Evolutionary conservation across 2,797 vertebrate genomes (phyloP).

Genomic region (Tapirus indicus): DNA sequence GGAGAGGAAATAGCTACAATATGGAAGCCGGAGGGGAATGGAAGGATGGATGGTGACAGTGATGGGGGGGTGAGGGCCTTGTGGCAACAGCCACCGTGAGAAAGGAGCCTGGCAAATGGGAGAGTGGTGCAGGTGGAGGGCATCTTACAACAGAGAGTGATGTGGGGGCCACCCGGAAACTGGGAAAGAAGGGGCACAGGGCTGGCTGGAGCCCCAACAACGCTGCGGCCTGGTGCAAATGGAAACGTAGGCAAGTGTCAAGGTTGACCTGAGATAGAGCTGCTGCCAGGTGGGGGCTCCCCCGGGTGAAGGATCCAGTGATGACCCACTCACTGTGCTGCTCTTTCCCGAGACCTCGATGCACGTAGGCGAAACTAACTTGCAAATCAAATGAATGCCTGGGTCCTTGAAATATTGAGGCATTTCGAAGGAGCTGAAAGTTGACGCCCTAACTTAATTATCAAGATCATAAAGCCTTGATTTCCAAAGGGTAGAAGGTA

Average conservation of each 20-base stretch:
- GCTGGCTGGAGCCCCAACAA: background rate
- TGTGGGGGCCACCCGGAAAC: background rate
- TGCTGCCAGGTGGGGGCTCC: too few relatives aligned
- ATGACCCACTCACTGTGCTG: background rate
- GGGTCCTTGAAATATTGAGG: background rate
- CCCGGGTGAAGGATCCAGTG: fast-evolving
- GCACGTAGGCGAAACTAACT: background rate
- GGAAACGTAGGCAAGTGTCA: fast-evolving
- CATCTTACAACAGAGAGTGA: background rate
- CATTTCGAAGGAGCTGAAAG: background rate
- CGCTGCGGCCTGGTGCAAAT: fast-evolving
- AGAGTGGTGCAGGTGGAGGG: background rate
- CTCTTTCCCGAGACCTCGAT: background rate
- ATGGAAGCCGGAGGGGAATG: background rate
- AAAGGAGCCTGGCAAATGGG: too few relatives aligned
- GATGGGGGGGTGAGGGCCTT: background rate
- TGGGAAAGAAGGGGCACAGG: background rate
- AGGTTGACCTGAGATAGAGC: background rate
- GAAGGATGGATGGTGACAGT: background rate
- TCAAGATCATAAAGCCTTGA: background rate
- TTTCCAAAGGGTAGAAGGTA: background rate
- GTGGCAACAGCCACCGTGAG: fast-evolving
- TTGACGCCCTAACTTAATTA: background rate
- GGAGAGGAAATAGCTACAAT: background rate
- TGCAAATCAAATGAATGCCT: background rate